These are phyloP conservation scores for Lasioglossum morio DNA, from an alignment of 2,888 invertebrate species.

Conservation along the genomic window DNA sequence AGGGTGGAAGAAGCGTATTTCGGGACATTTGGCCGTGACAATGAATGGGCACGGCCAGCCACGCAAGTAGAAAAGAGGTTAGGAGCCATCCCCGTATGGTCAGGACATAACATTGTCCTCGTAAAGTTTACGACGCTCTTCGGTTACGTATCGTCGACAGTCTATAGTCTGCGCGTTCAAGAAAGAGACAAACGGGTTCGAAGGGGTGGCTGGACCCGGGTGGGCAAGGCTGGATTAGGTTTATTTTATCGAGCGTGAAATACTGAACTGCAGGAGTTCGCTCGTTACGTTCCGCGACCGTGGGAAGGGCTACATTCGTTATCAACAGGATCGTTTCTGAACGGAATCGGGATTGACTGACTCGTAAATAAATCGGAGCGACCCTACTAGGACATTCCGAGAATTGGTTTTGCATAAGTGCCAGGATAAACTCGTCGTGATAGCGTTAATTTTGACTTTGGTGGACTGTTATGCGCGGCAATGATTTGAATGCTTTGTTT, in stretches of 20 bases:
- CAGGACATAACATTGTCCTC: constrained; percentile 42
- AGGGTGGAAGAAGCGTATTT: not conserved
- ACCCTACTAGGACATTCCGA: not conserved
- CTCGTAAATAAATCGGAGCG: not conserved
- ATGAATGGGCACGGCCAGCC: not conserved
- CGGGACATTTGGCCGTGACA: constrained; percentile 16
- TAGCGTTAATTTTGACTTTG: not conserved
- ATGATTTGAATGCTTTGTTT: constrained; percentile 1
- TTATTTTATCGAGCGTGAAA: constrained; percentile 66
- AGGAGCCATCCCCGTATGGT: constrained; percentile 16
- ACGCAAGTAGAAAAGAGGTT: constrained; percentile 3
- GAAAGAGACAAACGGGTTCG: not conserved
- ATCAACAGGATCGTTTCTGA: not conserved
- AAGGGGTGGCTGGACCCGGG: not conserved
- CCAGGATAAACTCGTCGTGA: not conserved
- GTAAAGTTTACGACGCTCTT: constrained; percentile 69
- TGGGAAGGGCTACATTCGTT: constrained; percentile 10
- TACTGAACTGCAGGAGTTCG: constrained; percentile 45
- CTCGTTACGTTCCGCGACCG: constrained; percentile 20
- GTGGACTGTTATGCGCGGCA: too few relatives aligned
- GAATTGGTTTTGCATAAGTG: not conserved
- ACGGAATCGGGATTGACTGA: not conserved
- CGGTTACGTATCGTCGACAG: constrained; percentile 61
- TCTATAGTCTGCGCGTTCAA: not conserved
- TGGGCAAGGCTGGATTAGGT: constrained; percentile 43